phyloP scores from a whole-genome alignment of 1,140 invertebrate genomes.

The Ruditapes philippinarum region DNA sequence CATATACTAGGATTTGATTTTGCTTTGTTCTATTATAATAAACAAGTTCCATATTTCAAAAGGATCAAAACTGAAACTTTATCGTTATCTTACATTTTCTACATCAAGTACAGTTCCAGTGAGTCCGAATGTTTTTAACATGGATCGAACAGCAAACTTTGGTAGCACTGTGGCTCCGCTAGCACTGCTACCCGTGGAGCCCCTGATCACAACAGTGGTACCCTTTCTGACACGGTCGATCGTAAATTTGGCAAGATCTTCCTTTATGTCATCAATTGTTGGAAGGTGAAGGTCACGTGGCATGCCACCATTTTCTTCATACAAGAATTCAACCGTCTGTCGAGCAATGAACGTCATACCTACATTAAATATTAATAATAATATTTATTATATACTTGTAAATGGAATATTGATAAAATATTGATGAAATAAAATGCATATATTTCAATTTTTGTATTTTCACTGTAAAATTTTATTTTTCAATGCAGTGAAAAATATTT shows the following conservation, averaged over 20 bases:
- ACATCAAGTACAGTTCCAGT: constrained; percentile 86
- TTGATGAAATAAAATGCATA: too few species aligned
- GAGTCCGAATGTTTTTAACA: constrained; percentile 86
- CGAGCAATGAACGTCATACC: constrained; percentile 87
- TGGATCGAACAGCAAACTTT: constrained; percentile 85
- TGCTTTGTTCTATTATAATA: too few species aligned
- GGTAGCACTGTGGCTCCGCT: constrained; percentile 82
- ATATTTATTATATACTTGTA: too few species aligned
- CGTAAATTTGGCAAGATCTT: constrained; percentile 86
- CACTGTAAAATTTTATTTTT: too few species aligned
- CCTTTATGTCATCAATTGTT: constrained; percentile 87
- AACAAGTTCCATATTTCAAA: too few species aligned
- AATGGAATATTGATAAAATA: too few species aligned
- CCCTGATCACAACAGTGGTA: constrained; percentile 84
- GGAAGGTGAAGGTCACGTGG: constrained; percentile 87
- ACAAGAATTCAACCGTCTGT: constrained; percentile 87
- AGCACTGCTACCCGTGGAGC: constrained; percentile 70
- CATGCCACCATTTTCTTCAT: constrained; percentile 87
- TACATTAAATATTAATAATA: constrained; percentile 52
- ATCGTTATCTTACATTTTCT: constrained; percentile 84
- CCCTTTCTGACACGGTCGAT: constrained; percentile 86
- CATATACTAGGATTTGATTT: too few species aligned
- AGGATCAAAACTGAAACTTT: too few species aligned
- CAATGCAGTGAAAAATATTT: too few species aligned
- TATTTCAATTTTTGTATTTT: too few species aligned